Percentiles rank a stretch among this genome's conserved stretches.
Evolutionary conservation across 2,888 invertebrate species (phyloP).

Genomic region (Diplolepis rosae): DNA sequence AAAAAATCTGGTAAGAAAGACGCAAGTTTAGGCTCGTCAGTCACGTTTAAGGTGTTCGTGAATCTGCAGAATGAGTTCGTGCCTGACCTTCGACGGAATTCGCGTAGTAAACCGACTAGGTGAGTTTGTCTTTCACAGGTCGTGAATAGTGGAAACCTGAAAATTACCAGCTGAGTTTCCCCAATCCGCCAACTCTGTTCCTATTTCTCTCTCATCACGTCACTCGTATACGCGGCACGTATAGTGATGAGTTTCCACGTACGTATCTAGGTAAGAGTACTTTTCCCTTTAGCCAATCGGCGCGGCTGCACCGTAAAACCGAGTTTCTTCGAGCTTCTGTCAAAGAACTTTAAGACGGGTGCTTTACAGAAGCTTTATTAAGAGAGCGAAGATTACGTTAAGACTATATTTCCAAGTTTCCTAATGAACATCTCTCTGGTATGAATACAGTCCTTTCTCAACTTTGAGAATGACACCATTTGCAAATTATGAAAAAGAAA

Average conservation of each 20-base stretch:
- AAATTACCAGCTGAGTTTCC: slow-evolving; percentile 39
- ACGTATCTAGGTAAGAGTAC: background rate
- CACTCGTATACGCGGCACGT: slow-evolving; percentile 28
- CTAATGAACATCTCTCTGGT: background rate
- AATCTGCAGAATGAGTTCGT: slow-evolving; percentile 10
- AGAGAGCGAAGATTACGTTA: no score
- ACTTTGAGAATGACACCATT: no score
- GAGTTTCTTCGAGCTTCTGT: slow-evolving; percentile 1
- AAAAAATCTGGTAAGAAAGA: background rate
- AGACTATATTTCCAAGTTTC: background rate
- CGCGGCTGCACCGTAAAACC: slow-evolving; percentile 12
- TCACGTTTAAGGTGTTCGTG: slow-evolving; percentile 10
- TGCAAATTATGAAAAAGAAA: no score
- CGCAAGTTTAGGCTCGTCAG: slow-evolving; percentile 3
- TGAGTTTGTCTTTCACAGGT: slow-evolving; percentile 28
- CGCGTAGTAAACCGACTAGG: slow-evolving; percentile 9
- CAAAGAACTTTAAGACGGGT: background rate
- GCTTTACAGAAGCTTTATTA: background rate
- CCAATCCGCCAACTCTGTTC: background rate
- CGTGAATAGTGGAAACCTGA: slow-evolving; percentile 45
- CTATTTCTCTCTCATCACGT: background rate
- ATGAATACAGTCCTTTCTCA: no score
- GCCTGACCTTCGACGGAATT: slow-evolving; percentile 19
- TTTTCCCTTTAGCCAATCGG: background rate
- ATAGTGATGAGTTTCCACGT: slow-evolving; percentile 11